phyloP scores from a whole-genome alignment of 2,113 vertebrate genomes.

The Limnothrissa miodon region DNA sequence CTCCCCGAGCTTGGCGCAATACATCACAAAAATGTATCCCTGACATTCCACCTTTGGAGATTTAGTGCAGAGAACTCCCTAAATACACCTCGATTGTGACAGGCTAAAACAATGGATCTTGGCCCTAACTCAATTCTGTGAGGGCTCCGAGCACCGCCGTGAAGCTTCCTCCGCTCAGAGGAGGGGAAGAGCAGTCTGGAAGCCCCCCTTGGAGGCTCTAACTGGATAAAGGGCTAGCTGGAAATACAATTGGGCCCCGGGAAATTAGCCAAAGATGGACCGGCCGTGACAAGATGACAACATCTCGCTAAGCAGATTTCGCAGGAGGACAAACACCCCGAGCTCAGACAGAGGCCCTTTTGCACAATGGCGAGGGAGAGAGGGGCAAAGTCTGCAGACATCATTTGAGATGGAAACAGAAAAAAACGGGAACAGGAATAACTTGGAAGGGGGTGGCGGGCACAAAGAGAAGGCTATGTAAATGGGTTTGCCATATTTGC shows the following conservation, averaged over 20 bases:
- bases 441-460: background rate
- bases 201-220: constrained; percentile 26
- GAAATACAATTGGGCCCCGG: constrained; percentile 49
- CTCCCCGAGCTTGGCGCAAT: constrained; percentile 36
- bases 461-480: background rate
- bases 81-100: constrained; percentile 27
- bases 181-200: background rate
- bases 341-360: background rate
- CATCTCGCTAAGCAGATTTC: constrained; percentile 60
- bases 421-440: background rate
- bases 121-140: constrained; percentile 15
- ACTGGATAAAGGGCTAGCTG: constrained; percentile 46
- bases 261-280: constrained; percentile 61
- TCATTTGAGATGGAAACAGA: background rate
- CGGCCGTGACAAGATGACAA: constrained; percentile 65
- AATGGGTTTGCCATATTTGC: constrained; percentile 23
- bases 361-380: background rate
- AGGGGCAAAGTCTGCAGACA: background rate
- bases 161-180: background rate
- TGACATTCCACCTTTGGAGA: constrained; percentile 51
- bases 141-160: background rate
- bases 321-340: constrained; percentile 44
- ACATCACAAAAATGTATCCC: constrained; percentile 34
- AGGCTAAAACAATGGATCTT: constrained; percentile 13
- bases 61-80: constrained; percentile 43